Evolutionary conservation across 2,797 vertebrate genomes (phyloP).

Genomic region (Pogonophryne albipinna): DNA sequence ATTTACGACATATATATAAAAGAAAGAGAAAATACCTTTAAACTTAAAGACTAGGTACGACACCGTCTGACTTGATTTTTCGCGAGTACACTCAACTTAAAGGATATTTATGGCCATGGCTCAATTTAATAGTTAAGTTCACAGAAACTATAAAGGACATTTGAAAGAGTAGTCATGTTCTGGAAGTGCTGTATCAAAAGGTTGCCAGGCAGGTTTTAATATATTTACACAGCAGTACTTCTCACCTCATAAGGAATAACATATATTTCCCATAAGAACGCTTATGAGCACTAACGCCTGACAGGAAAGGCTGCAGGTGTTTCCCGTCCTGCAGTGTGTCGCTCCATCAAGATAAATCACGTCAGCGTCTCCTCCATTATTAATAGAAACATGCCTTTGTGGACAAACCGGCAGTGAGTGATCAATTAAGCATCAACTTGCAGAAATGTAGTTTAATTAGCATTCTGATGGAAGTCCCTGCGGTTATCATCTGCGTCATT

Average conservation of each 20-base stretch:
- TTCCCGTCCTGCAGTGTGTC: slow-evolving; percentile 19
- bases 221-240: slow-evolving; percentile 32
- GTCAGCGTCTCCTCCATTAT: slow-evolving; percentile 17
- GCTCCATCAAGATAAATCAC: slow-evolving; percentile 55
- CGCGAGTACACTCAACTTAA: background rate
- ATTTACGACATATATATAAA: background rate
- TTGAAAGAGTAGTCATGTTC: background rate
- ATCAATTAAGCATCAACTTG: slow-evolving; percentile 56
- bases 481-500: slow-evolving; percentile 12
- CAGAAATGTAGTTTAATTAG: slow-evolving; percentile 23
- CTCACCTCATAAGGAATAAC: slow-evolving; percentile 41
- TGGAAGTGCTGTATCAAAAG: slow-evolving; percentile 9
- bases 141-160: background rate
- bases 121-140: slow-evolving; percentile 1
- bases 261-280: slow-evolving; percentile 61
- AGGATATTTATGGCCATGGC: background rate
- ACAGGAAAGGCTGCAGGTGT: slow-evolving; percentile 44
- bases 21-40: background rate
- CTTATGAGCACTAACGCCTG: slow-evolving; percentile 42
- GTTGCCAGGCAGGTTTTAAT: background rate
- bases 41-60: background rate
- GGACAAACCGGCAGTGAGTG: slow-evolving; percentile 32
- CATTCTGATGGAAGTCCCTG: background rate
- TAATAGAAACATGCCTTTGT: slow-evolving; percentile 36
- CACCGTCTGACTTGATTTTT: background rate